Evolutionary conservation across 2,113 vertebrate genomes (phyloP).

Genomic region (Neodon shergylaensis): DNA sequence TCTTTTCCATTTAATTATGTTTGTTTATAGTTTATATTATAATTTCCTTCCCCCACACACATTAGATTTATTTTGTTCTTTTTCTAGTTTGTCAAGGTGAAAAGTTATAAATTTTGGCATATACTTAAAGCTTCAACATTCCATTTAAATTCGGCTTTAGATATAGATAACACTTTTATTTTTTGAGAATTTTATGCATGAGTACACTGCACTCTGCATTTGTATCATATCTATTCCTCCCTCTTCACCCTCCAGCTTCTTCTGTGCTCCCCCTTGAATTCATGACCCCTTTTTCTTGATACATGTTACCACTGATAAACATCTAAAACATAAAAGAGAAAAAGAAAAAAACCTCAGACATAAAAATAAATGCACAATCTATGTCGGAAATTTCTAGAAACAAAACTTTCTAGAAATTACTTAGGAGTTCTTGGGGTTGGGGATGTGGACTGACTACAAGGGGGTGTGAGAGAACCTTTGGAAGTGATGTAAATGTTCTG

Average conservation of each 20-base stretch:
- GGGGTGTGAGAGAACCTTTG: neutral
- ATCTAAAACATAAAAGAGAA: neutral
- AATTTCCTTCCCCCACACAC: neutral
- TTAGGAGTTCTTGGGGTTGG: neutral
- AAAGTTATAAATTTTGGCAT: neutral
- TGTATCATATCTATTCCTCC: neutral
- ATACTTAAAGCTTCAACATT: neutral
- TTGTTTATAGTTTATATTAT: neutral
- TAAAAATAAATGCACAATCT: neutral
- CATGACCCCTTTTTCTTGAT: neutral
- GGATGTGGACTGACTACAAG: neutral
- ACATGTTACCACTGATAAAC: neutral
- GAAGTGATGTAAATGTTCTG: neutral
- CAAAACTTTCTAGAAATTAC: slow-evolving; percentile 2
- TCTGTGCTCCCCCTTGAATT: too few relatives aligned
- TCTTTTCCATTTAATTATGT: neutral
- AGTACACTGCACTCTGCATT: neutral
- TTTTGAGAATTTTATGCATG: neutral
- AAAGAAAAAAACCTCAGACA: neutral
- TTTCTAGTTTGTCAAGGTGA: neutral
- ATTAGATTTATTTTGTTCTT: neutral
- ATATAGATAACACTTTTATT: neutral
- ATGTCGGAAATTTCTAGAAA: neutral
- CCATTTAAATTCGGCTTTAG: neutral
- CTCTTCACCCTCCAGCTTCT: neutral